Conservation (phyloP, 2,888 invertebrate genomes). For the Pomacea canaliculata region DNA sequence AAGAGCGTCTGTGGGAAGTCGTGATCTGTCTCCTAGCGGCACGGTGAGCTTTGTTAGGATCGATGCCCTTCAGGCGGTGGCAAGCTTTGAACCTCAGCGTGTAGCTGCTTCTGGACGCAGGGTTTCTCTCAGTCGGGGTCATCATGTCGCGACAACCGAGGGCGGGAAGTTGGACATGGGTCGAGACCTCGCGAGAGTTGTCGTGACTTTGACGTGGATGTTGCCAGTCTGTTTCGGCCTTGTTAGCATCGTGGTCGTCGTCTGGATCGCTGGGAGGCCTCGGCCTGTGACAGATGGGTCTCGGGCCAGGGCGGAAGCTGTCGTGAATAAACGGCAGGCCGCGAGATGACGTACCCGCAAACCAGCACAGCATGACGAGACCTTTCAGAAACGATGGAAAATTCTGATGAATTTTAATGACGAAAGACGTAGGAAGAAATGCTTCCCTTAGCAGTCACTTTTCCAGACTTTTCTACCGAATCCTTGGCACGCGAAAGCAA, state of each 20-base stretch:
- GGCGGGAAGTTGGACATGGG: no score
- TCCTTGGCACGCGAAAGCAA: no score
- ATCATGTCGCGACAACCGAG: no score
- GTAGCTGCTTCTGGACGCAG: neutral
- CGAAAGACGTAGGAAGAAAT: no score
- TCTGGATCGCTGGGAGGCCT: neutral
- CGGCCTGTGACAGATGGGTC: conserved; percentile 6
- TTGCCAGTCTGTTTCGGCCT: no score
- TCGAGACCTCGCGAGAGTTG: no score
- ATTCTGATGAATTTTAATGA: no score
- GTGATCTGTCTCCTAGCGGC: neutral
- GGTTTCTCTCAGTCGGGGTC: no score
- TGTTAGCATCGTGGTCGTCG: no score
- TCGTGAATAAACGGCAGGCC: conserved; percentile 27
- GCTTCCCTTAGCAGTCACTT: no score
- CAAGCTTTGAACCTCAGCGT: neutral
- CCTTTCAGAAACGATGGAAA: neutral
- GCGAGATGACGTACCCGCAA: conserved; percentile 18
- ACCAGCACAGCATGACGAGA: conserved; percentile 24
- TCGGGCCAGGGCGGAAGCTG: conserved; percentile 26
- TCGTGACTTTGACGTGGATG: no score
- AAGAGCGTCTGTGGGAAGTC: neutral
- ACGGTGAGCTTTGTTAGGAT: neutral
- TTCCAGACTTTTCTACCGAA: no score
- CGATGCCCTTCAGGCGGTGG: neutral